Base-by-base conservation (phyloP, 2,888 invertebrate species). In the Ommatoiulus sabulosus region DNA sequence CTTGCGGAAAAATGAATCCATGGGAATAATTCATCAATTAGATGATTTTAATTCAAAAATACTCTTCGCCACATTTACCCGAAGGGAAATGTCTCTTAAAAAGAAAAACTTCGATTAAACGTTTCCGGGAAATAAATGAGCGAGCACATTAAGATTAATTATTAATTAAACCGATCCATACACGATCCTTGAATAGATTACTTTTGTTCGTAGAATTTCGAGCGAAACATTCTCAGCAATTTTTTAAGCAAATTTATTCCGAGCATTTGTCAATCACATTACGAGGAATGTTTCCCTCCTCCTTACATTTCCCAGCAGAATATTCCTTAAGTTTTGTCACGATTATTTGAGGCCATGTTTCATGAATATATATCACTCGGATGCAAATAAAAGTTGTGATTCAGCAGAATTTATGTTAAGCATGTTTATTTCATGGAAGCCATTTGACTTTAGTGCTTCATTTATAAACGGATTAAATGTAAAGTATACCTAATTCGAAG, bases 311-410 rank as follows among this genome's bases (percentile, higher is more conserved):
- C 80, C 80, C 80, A 80, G 80, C 35, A 80, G 80, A 80, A 80
- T 80, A 35, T 35, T 57, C 80, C 35, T 24, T 24, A 80, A 80
- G 80, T 80, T 80, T 80, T 80, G 80, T 80, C 80, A 80, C 80
- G 80, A 80, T 80, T 80, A 80, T 80, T 80, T 80, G 35, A 80
- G 80, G 5, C 80, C 24, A 80, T 80, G 80, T 80, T 80, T 80
- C 80, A 80, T 80, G 80, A 80, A 80, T 80, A 80, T 80, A 80
- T 80, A 80, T 80, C 80, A 80, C 80, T 80, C 24, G 80, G 80
- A 80, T 80, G 80, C 80, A 80, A 80, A 80, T 80, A 80, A 80
- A 80, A 80, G 80, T 80, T 35, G 80, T 80, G 80, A 80, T 80
- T 80, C 80, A 24, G 80, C 80, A 12, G 35, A 80, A 80, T 80